Percentiles rank a stretch among this genome's conserved stretches.
These are phyloP conservation scores for Physocephala rufipes DNA, from an alignment of 2,888 invertebrate species.

Conservation along the genomic window DNA sequence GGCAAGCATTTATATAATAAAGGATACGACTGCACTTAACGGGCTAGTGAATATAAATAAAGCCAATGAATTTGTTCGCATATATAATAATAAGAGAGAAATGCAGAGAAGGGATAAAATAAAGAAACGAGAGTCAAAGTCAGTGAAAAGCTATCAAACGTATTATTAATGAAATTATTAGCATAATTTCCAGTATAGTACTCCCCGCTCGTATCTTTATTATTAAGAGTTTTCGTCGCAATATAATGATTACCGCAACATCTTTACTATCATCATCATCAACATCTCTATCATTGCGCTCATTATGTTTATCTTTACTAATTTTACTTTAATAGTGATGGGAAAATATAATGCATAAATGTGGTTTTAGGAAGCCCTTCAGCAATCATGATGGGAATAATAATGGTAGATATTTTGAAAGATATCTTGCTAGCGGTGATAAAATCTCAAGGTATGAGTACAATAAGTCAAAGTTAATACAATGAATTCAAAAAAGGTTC, in stretches of 20 bases:
- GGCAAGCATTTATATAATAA: no score
- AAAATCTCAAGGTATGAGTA: background rate
- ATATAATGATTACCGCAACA: no score
- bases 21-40: no score
- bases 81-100: no score
- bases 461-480: background rate
- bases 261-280: background rate
- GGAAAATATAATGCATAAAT: slow-evolving; percentile 30
- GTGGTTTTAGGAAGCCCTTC: slow-evolving; percentile 36
- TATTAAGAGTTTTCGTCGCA: no score
- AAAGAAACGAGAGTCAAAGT: slow-evolving; percentile 18
- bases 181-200: no score
- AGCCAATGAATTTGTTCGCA: no score
- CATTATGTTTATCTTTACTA: background rate
- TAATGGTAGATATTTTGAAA: background rate
- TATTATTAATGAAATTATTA: no score
- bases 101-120: no score
- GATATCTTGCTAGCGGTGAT: background rate
- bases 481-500: background rate
- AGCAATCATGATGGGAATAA: background rate
- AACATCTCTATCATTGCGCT: background rate
- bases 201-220: no score
- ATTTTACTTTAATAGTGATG: slow-evolving; percentile 13
- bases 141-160: no score
- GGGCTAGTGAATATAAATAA: no score